Evolutionary conservation across 2,113 vertebrate genomes (phyloP).

Genomic region (Proterorhinus semilunaris): DNA sequence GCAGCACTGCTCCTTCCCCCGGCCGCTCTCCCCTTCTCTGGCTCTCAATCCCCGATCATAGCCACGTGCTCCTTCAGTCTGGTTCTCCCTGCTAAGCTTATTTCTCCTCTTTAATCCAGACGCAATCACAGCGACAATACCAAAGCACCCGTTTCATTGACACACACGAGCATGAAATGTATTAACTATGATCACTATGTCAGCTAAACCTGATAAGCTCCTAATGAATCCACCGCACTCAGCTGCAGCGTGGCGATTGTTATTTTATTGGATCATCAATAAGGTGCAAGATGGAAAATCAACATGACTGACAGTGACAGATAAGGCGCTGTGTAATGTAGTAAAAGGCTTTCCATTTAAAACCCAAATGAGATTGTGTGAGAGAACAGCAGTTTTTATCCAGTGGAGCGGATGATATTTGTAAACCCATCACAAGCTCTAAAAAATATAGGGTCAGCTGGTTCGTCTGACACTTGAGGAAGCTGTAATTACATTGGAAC

Average conservation of each 20-base stretch:
- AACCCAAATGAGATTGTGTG: conserved; percentile 18
- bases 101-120: conserved; percentile 73
- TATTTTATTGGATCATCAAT: conserved; percentile 58
- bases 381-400: conserved; percentile 18
- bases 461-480: neutral
- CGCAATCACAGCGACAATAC: conserved; percentile 65
- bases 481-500: neutral
- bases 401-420: conserved; percentile 22
- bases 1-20: conserved; percentile 54
- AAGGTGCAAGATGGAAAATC: conserved; percentile 46
- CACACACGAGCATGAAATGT: conserved; percentile 49
- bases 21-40: conserved; percentile 39
- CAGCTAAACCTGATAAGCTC: conserved; percentile 48
- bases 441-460: neutral
- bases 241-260: conserved; percentile 15
- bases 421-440: conserved; percentile 15
- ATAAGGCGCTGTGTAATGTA: conserved; percentile 27
- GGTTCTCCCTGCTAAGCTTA: conserved; percentile 69
- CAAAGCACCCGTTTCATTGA: conserved; percentile 29
- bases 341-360: conserved; percentile 22
- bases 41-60: conserved; percentile 57
- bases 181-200: conserved; percentile 64
- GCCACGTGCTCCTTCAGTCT: conserved; percentile 65
- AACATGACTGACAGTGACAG: conserved; percentile 33
- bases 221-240: conserved; percentile 50